Evolutionary conservation across 2,113 vertebrate genomes (phyloP).

Genomic region (Stictonetta naevosa): DNA sequence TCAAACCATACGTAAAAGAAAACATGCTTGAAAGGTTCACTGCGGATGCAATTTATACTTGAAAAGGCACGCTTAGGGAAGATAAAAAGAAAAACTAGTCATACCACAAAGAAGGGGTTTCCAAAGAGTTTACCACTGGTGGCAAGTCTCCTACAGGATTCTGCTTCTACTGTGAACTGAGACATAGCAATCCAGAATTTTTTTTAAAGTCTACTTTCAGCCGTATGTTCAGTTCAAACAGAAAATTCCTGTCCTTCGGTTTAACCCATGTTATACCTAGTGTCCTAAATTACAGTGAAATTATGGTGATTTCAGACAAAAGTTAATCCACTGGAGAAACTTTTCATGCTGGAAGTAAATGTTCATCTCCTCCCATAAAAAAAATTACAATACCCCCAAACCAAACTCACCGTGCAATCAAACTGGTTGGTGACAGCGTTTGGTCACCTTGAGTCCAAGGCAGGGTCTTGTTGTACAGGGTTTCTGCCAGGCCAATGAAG

Average conservation of each 20-base stretch:
- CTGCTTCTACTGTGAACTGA: neutral
- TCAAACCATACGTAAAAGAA: neutral
- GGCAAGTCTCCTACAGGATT: neutral
- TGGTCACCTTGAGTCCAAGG: constrained; percentile 48
- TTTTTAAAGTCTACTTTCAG: neutral
- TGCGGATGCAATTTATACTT: neutral
- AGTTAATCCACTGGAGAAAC: neutral
- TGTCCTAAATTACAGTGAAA: neutral
- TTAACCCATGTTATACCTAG: neutral
- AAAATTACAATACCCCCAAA: neutral
- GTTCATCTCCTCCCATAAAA: neutral
- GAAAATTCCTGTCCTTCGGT: neutral
- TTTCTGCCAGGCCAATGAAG: constrained; percentile 38
- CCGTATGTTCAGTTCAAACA: neutral
- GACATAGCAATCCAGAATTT: neutral
- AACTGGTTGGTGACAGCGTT: constrained; percentile 58
- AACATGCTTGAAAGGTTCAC: neutral
- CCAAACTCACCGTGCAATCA: constrained; percentile 76
- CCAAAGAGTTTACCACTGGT: neutral
- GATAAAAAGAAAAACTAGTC: neutral
- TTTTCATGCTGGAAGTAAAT: neutral
- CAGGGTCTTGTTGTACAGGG: constrained; percentile 25
- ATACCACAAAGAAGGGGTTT: neutral
- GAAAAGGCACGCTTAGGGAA: neutral
- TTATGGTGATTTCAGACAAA: neutral